phyloP scores from a whole-genome alignment of 2,113 vertebrate species.

The Lamprologus ornatipinnis region DNA sequence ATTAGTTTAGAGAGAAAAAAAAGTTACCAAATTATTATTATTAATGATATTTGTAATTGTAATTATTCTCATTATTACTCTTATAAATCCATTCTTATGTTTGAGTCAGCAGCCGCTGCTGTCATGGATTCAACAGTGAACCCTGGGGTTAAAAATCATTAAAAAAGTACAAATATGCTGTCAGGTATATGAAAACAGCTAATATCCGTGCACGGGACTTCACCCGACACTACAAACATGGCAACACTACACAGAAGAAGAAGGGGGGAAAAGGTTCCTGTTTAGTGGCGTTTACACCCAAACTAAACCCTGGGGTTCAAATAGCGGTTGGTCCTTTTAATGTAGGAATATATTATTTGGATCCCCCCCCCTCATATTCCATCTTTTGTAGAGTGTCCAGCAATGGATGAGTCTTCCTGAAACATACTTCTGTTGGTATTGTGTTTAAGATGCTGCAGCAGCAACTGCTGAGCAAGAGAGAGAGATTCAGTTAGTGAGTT shows the following conservation, averaged over 20 bases:
- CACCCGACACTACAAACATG: constrained; percentile 22
- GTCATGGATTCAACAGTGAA: constrained; percentile 8
- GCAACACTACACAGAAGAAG: constrained; percentile 25
- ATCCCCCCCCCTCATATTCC: constrained; percentile 10
- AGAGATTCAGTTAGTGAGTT: constrained; percentile 32
- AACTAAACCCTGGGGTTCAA: constrained; percentile 1
- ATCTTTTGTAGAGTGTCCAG: constrained; percentile 55
- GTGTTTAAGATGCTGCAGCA: constrained; percentile 42
- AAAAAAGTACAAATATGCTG: background rate
- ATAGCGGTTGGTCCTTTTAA: constrained; percentile 4
- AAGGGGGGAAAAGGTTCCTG: background rate
- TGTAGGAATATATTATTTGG: constrained; percentile 43
- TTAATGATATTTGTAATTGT: constrained; percentile 51
- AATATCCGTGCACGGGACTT: constrained; percentile 1
- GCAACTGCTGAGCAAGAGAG: constrained; percentile 49
- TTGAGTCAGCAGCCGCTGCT: constrained; percentile 26
- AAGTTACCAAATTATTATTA: constrained; percentile 73
- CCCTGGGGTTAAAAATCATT: background rate
- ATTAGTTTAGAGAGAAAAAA: constrained; percentile 71
- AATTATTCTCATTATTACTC: constrained; percentile 44
- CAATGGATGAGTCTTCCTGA: constrained; percentile 66
- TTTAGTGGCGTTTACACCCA: background rate
- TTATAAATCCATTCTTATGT: constrained; percentile 36
- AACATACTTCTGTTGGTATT: constrained; percentile 40
- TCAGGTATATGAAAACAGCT: background rate